These are phyloP conservation scores for Florisuga fusca DNA, from an alignment of 2,797 vertebrate genomes.

Conservation along the genomic window DNA sequence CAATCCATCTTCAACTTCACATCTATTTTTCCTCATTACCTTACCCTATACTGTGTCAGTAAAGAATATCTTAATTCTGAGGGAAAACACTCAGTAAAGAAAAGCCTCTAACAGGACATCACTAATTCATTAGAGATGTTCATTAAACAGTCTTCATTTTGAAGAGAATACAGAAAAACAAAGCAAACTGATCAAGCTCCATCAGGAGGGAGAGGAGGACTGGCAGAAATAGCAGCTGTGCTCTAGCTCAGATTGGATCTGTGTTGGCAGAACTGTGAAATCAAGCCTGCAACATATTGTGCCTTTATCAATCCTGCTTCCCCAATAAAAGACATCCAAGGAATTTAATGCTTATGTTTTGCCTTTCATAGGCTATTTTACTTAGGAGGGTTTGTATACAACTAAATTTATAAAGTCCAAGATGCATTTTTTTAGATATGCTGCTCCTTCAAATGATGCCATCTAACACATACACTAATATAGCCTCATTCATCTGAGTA, in stretches of 20 bases:
- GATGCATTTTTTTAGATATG: background rate
- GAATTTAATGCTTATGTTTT: conserved; percentile 41
- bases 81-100: background rate
- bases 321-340: conserved; percentile 43
- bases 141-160: conserved; percentile 20
- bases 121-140: conserved; percentile 31
- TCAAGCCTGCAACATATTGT: conserved; percentile 65
- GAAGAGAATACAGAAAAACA: conserved; percentile 52
- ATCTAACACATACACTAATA: background rate
- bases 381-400: conserved; percentile 21
- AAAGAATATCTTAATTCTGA: background rate
- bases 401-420: conserved; percentile 7
- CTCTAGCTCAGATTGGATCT: conserved; percentile 65
- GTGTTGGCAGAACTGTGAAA: conserved; percentile 72
- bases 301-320: conserved; percentile 60
- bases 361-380: conserved; percentile 38
- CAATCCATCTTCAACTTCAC: conserved; percentile 51
- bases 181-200: conserved; percentile 63
- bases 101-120: conserved; percentile 7
- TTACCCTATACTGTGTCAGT: background rate
- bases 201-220: conserved; percentile 37
- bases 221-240: conserved; percentile 67
- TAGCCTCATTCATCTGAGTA: conserved; percentile 15
- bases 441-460: background rate
- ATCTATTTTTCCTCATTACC: conserved; percentile 16